Percentiles rank a stretch among this genome's conserved stretches.
Conservation (phyloP, 1,140 invertebrate species). For the Bombus fervidus region DNA sequence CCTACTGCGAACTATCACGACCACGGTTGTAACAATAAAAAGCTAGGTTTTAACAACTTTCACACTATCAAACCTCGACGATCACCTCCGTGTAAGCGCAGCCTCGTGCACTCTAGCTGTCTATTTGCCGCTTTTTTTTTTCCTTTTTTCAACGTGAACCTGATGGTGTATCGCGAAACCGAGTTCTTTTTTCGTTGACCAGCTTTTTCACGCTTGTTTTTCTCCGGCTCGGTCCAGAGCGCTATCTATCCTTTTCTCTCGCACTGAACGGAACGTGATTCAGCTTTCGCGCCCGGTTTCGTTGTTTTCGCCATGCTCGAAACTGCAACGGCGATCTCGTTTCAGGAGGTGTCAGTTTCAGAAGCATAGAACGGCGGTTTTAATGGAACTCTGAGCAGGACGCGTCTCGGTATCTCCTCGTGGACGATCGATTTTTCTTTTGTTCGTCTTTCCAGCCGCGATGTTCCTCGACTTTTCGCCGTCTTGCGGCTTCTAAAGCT, state of each 20-base stretch:
- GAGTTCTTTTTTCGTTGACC: constrained; percentile 15
- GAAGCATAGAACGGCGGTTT: constrained; percentile 55
- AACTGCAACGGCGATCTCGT: constrained; percentile 56
- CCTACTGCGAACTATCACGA: neutral
- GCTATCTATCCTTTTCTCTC: too few species aligned
- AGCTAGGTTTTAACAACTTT: neutral
- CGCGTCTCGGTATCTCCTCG: constrained; percentile 35
- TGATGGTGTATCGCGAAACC: constrained; percentile 11
- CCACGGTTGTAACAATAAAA: neutral
- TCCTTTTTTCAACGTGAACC: neutral
- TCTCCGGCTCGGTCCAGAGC: neutral
- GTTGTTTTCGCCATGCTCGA: constrained; percentile 48
- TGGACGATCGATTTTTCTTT: constrained; percentile 38
- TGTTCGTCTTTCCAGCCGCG: constrained; percentile 15
- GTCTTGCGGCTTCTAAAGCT: neutral
- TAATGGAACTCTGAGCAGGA: constrained; percentile 34
- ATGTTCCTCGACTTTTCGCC: neutral
- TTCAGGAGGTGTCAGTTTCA: constrained; percentile 70
- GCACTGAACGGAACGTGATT: constrained; percentile 32
- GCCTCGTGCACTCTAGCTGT: neutral
- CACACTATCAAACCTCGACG: neutral
- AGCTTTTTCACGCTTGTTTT: neutral
- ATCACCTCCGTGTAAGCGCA: neutral
- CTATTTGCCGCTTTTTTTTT: neutral
- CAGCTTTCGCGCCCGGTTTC: constrained; percentile 32